Base-by-base conservation (phyloP, 2,888 invertebrate genomes). In the Athalia rosae region DNA sequence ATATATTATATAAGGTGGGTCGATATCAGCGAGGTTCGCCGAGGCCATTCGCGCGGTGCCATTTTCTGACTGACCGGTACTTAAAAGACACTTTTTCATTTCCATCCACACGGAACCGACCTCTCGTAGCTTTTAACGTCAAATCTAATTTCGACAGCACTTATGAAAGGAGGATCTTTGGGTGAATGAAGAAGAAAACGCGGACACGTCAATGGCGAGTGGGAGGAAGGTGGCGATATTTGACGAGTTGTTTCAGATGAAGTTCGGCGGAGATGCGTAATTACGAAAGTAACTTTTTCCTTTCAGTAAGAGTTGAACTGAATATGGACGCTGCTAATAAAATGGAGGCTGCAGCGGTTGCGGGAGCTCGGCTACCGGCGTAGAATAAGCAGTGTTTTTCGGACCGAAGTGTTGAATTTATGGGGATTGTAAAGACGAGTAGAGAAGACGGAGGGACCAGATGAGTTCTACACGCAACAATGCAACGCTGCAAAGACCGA, bases 401-500 rank as follows among this genome's bases (percentile, higher is more conserved):
- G 56, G 71, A 71, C 58, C 45, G 8, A 50, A 41, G 56, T 87
- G 86, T 85, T 85, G 87, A 84, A 88, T 87, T 87, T 88, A 28
- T 28, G 86, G 86, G 86, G 87, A 88, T 88, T 85, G 87, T 85
- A 84, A 87, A 86, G 85, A 85, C 84, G 81, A 82, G 83, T 67
- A 11, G 58, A 15, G 58, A 43, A 41, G 41, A 71, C 58, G 71
- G 58, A 71, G 28, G 28, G 56, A 56, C 4, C 45, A 43, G 71
- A 56, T 43, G 47, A 71, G 58, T 58, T 28, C 58, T 45, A 58
- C 71, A 71, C 58, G 71, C 58, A 71, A 71, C 11, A 71, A 71
- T 71, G 71, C 56, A 28, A 58, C 56, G 58, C 58, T 13, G 28
- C 28, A 28, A 58, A 58, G 45, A 58, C 56, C 43, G 45, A 50